Percentiles rank a stretch among this genome's conserved stretches.
These are phyloP conservation scores for Cebus imitator DNA, from an alignment of 2,113 vertebrate species.

Conservation along the genomic window DNA sequence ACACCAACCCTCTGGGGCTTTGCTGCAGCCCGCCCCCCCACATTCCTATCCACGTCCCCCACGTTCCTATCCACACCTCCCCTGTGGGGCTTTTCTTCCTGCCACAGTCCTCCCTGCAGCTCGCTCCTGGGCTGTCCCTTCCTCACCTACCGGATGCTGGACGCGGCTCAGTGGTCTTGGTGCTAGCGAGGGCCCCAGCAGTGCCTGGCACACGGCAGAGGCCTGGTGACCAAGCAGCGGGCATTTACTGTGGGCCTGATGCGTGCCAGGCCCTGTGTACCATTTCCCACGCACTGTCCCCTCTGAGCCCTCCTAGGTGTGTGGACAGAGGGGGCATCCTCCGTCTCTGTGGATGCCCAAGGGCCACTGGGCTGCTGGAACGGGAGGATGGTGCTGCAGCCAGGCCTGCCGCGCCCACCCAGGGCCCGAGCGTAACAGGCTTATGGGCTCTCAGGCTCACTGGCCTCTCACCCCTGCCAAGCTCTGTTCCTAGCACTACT, in stretches of 20 bases:
- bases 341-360: too few species aligned
- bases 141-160: too few species aligned
- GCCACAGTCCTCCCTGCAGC: background rate
- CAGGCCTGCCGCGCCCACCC: rapidly evolving
- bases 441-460: too few species aligned
- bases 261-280: rapidly evolving
- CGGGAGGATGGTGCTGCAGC: rapidly evolving
- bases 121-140: too few species aligned
- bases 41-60: too few species aligned
- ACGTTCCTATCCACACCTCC: too few species aligned
- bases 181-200: rapidly evolving
- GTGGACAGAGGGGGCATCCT: background rate
- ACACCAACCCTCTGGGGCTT: rapidly evolving
- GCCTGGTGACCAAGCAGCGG: rapidly evolving
- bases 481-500: background rate
- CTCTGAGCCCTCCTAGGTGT: too few species aligned
- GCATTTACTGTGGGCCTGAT: rapidly evolving
- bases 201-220: rapidly evolving
- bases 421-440: too few species aligned
- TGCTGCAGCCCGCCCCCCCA: too few species aligned
- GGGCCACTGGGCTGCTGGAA: background rate
- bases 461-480: background rate
- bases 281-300: background rate
- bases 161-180: too few species aligned
- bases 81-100: background rate